Base-by-base conservation (phyloP, 2,113 vertebrate genomes). In the Clupea harengus region DNA sequence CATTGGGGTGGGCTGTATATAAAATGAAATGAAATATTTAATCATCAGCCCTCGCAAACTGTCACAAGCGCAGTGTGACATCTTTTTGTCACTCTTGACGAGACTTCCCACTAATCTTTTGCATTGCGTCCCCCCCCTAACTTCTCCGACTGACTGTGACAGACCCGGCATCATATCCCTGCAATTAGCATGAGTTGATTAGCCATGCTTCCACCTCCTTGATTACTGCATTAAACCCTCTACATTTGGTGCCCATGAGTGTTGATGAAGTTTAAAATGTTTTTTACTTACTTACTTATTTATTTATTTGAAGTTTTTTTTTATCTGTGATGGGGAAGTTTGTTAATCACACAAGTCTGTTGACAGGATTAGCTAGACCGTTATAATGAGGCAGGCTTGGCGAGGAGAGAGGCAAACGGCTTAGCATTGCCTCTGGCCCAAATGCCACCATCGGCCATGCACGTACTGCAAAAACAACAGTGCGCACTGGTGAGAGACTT, bases 291-390 rank as follows among this genome's bases (percentile, higher is more conserved):
- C 28, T 72, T 32, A 22, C 18, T 18, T 20, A n/a, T 20, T 60
- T 60, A 20, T 57, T 57, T 57, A 15, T 57, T 8, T 47, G 6
- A 8, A 47, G 46, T 28, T 72, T 15, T 28, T 72, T 13, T 32
- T 32, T 72, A 72, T 72, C 25, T 72, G 64, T 72, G 64, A 32
- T 72, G 64, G n/a, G 28, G 11, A 89, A 89, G 32, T 89, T 90
- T 89, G 83, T 81, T 88, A 89, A 91, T 91, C 87, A 39, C 45
- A 39, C 10, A 82, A 86, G 83, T 89, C 89, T 86, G 85, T 83
- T 89, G 84, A 52, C 44, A 86, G 85, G 89, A 82, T 84, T 86
- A 86, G 50, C 57, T 47, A 81, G 82, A 10, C 22, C 15, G 82
- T 85, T 89, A 84, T 82, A 87, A 90, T 83, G 82, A 86, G 57